A percentile compares a stretch with the other conserved stretches of the same genome.
phyloP scores from a whole-genome alignment of 2,888 invertebrate genomes.

The Hoplodrina blanda region DNA sequence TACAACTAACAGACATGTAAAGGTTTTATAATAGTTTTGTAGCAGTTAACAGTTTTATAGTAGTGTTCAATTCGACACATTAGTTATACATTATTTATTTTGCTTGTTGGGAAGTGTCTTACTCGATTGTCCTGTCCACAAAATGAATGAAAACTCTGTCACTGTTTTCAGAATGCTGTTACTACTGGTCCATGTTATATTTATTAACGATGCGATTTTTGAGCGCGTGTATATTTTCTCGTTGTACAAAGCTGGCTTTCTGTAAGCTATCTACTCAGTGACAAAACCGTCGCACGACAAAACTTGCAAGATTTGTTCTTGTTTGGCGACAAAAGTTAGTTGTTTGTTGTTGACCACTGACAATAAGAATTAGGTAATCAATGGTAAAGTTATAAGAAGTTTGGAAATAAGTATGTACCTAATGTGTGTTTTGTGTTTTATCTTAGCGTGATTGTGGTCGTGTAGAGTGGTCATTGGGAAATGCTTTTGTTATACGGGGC shows the following conservation, averaged over 20 bases:
- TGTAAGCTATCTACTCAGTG: not conserved
- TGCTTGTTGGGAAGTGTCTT: too few relatives aligned
- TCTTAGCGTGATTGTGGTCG: not conserved
- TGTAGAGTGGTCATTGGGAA: not conserved
- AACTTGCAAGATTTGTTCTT: slow-evolving; percentile 67
- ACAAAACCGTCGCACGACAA: slow-evolving; percentile 49
- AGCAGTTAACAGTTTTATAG: too few relatives aligned
- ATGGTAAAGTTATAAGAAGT: slow-evolving; percentile 47
- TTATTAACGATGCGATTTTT: too few relatives aligned
- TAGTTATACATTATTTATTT: too few relatives aligned
- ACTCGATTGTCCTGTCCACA: too few relatives aligned
- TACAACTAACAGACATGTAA: too few relatives aligned
- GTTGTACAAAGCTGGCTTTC: not conserved
- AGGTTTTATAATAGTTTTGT: too few relatives aligned
- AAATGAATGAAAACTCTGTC: too few relatives aligned
- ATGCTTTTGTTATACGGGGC: not conserved
- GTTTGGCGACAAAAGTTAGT: slow-evolving; percentile 56
- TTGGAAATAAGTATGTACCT: slow-evolving; percentile 29
- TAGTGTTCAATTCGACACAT: too few relatives aligned
- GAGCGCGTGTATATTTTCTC: too few relatives aligned
- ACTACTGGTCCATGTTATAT: too few relatives aligned
- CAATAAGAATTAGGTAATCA: slow-evolving; percentile 62
- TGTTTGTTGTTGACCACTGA: slow-evolving; percentile 55
- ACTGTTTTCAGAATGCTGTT: too few relatives aligned
- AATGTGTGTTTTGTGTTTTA: slow-evolving; percentile 26